Evolutionary conservation across 2,113 vertebrate genomes (phyloP).

Genomic region (Gavia stellata): DNA sequence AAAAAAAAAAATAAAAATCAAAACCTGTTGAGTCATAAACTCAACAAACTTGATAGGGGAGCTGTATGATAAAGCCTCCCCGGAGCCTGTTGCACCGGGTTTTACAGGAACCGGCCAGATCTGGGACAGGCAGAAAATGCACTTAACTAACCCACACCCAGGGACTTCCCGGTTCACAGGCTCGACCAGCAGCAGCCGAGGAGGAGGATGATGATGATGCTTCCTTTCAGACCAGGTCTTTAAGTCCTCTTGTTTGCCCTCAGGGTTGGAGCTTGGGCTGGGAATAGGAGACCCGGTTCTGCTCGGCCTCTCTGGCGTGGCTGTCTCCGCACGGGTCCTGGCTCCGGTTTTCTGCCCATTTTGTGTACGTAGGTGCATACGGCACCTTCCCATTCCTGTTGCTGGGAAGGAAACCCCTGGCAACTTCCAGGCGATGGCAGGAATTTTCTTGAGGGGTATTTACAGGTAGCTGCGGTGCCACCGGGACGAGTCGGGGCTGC

Average conservation of each 20-base stretch:
- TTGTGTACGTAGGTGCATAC: accelerated
- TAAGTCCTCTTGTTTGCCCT: no score
- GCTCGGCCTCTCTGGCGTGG: not conserved
- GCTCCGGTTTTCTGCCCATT: not conserved
- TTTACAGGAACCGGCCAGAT: not conserved
- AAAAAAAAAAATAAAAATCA: not conserved
- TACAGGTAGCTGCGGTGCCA: not conserved
- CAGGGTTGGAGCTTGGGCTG: not conserved
- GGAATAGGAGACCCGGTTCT: not conserved
- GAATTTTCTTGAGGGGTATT: not conserved
- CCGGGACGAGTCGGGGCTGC: not conserved
- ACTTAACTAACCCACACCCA: not conserved
- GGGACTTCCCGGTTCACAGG: not conserved
- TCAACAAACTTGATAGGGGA: not conserved
- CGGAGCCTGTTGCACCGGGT: constrained; percentile 3
- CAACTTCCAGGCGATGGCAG: not conserved
- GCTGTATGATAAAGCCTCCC: not conserved
- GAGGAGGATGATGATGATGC: not conserved
- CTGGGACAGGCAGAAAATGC: not conserved
- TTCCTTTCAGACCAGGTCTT: not conserved
- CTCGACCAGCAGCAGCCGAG: not conserved
- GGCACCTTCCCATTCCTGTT: accelerated
- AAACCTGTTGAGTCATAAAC: constrained; percentile 8
- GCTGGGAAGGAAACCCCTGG: not conserved
- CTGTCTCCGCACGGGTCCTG: not conserved